Evolutionary conservation across 2,797 vertebrate species (phyloP), one percentile per base, ranked within the genome.

Genomic region (Emydoidea blandingii): DNA sequence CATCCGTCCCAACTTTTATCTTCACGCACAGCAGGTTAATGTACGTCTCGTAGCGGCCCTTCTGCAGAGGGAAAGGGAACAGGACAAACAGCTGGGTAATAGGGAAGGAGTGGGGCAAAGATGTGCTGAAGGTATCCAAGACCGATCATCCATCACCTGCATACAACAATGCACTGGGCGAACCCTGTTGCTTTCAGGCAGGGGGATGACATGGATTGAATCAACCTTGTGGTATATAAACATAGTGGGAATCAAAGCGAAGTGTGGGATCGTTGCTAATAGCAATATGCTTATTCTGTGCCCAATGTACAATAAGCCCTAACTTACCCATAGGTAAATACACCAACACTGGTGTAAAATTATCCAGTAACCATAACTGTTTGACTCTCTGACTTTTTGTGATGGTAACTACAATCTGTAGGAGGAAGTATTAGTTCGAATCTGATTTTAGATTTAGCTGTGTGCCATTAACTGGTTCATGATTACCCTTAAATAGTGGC

Each of bases 21-120:
- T 99, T 99, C 96, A 99, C 98, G 96, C 99, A 98, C 96, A 99
- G 98, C 88, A 99, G 98, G 95, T 98, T 99, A 98, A 99, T 98
- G 89, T 99, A 99, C 0, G 99, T 99, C 97, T 99, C 99, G 62
- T 99, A 99, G 81, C 99, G 99, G 62, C 98, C 99, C 97, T 99
- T 99, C 99, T 99, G 98, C 92, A 96, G 92, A 83, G 86, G 85
- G 18, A 92, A 92, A 96, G 47, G 86, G 89, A 95, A 97, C 25
- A 94, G 93, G 86, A 72, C 15, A 53, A 79, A 95, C 79, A 94
- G 74, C 57, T 59, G 93, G 92, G 87, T 56, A 95, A 91, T 57
- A 85, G 76, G 87, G 79, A 86, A 53, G 44, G 41, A 53, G 54
- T 50, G 65, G 0, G 3, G 23, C 23, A 68, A 41, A 34, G 83